Base-by-base conservation (phyloP, 2,797 vertebrate species). In the Coreius guichenoti region DNA sequence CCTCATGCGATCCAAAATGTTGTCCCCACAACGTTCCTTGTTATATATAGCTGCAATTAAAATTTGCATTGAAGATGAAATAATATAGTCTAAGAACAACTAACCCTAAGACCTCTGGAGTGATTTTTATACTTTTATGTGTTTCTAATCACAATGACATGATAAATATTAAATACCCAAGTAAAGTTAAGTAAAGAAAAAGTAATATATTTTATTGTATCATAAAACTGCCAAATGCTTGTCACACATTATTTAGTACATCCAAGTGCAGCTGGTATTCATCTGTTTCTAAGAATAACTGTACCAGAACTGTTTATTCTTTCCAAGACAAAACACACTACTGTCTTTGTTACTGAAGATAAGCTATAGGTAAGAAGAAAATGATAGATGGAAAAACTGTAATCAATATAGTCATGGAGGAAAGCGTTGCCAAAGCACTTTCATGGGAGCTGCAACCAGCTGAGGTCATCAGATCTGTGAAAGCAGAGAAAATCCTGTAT, bases 401-500 rank as follows among this genome's bases (percentile, higher is more conserved):
- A 45, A 31, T 19, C 33, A 49, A 56, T 43, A 56, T 8, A 58
- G 33, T 45, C 19, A 78, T 31, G 12, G 49, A 45, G 65, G 13
- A 11, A 69, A 81, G 14, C 54, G 31, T 58, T 82, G 29, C 21
- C 16, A 17, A 68, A 75, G 77, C 39, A 17, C 49, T 33, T 76
- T 86, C 76, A 90, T 77, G 89, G 90, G 67, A 92, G 67, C 68
- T 94, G 89, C 83, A 95, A 91, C 95, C 95, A 96, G 84, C 90
- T 93, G 81, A 95, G 80, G 89, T 95, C 93, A n/a, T 95, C 93
- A 82, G 92, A 90, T 89, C 95, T 96, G 80, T 86, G n/a, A 90
- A 83, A 85, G 77, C 8, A 89, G 54, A 80, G 63, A 85, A 69
- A 76, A 33, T 4, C 19, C 36, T 29, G 13, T 45, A 63, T 49